Conservation (phyloP, 2,888 invertebrate species). For the Nomada ferruginata region DNA sequence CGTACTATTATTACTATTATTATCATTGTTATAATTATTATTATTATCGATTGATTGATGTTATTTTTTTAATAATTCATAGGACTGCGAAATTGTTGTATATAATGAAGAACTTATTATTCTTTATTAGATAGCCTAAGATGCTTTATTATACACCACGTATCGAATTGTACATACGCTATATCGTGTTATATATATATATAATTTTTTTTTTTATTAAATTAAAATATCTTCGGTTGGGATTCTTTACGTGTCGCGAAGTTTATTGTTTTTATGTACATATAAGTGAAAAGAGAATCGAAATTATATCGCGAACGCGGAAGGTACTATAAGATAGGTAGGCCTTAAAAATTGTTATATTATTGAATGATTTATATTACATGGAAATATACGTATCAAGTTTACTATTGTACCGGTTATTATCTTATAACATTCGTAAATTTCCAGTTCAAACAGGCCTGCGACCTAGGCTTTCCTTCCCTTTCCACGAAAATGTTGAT, state of each 20-base stretch:
- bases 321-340: constrained; percentile 23
- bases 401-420: background rate
- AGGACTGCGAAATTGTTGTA: constrained; percentile 44
- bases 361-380: constrained; percentile 7
- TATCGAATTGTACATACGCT: constrained; percentile 65
- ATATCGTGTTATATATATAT: constrained; percentile 38
- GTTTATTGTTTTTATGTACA: constrained; percentile 15
- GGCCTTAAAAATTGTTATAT: background rate
- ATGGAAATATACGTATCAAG: constrained; percentile 24
- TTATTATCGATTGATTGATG: constrained; percentile 36
- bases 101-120: constrained; percentile 33
- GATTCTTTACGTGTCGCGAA: constrained; percentile 24
- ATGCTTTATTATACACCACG: constrained; percentile 45
- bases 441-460: too few species aligned
- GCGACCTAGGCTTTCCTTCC: too few species aligned
- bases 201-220: constrained; percentile 16
- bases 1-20: constrained; percentile 49
- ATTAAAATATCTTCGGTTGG: constrained; percentile 62
- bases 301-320: background rate
- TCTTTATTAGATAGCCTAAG: constrained; percentile 45
- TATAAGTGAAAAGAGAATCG: constrained; percentile 14
- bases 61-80: constrained; percentile 48
- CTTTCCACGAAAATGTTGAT: too few species aligned
- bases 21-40: constrained; percentile 8
- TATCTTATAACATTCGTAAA: too few species aligned